Evolutionary conservation across 2,888 invertebrate genomes (phyloP), one percentile per base, ranked within the genome.

Genomic region (Thera britannica): DNA sequence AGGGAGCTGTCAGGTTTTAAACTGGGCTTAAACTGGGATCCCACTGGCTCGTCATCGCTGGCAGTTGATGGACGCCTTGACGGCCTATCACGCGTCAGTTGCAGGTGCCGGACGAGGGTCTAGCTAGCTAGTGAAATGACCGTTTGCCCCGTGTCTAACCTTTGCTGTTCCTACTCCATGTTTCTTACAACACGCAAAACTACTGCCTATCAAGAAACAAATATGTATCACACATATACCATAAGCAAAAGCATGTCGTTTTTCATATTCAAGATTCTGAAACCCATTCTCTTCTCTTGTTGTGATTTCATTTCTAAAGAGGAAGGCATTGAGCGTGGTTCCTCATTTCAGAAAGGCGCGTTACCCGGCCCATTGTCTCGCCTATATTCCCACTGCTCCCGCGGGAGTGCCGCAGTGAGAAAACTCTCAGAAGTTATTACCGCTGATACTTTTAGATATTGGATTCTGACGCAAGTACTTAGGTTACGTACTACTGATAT

Each of bases 41-140:
- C 82, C 77, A 80, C 81, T 79, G 81, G 75, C 79, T 83, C 84
- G 85, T 87, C 87, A 81, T 78, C 81, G 77, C 79, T 88, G 90
- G 89, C 92, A 88, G 87, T 75, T 90, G 91, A 90, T 82, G 85
- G 90, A 89, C 89, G 79, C 78, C 84, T 84, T 88, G 90, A 89
- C 87, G 84, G 85, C 79, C 73, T 82, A 86, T 82, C 83, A 78
- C 82, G 72, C 75, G 73, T 73, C 83, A 75, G 77, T 79, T 77
- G 58, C 62, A 63, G 58, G 55, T 77, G 73, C 71, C 79, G 79
- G 81, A 80, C 79, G 75, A 78, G 77, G 81, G 83, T 79, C 67
- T 75, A 70, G 72, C 73, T 68, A 77, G 73, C 67, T 75, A 70
- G 72, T 74, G 68, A 77, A 74, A 80, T 83, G 82, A 79, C 80